These are phyloP conservation scores for Lagopus leucura DNA, from an alignment of 2,113 vertebrate species.

Conservation along the genomic window DNA sequence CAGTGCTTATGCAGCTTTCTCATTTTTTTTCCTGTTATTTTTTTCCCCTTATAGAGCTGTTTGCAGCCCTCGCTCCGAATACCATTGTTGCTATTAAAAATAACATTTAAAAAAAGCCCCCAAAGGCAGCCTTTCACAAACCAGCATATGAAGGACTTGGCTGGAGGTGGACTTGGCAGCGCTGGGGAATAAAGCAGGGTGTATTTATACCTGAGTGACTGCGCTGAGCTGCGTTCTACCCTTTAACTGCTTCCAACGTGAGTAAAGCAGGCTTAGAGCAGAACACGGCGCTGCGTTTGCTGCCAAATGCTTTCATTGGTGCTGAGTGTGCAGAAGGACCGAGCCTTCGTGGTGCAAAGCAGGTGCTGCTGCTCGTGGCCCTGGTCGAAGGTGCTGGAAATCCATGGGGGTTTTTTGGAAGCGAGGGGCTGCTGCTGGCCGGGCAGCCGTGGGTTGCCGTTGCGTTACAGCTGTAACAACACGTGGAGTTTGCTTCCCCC, in stretches of 20 bases:
- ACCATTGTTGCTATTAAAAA: neutral
- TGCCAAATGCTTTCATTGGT: neutral
- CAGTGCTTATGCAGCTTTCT: neutral
- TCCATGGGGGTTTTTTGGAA: neutral
- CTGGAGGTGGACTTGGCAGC: neutral
- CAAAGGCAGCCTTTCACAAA: neutral
- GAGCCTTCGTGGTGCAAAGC: accelerated
- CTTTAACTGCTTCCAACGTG: neutral
- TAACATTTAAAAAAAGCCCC: neutral
- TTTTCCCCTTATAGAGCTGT: neutral
- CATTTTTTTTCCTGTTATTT: no score
- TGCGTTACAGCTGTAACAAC: neutral
- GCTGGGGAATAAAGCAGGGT: neutral
- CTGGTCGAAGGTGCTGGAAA: neutral
- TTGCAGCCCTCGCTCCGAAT: neutral
- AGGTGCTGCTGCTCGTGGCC: neutral
- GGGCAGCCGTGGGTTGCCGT: neutral
- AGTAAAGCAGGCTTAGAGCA: neutral
- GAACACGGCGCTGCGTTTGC: neutral
- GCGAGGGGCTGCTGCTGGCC: neutral
- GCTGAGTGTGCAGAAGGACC: neutral
- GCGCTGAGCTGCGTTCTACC: neutral
- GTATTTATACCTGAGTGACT: neutral
- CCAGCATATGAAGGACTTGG: neutral
- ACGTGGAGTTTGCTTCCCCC: neutral